phyloP scores from a whole-genome alignment of 2,888 invertebrate species.

The Opisthograptis luteolata region DNA sequence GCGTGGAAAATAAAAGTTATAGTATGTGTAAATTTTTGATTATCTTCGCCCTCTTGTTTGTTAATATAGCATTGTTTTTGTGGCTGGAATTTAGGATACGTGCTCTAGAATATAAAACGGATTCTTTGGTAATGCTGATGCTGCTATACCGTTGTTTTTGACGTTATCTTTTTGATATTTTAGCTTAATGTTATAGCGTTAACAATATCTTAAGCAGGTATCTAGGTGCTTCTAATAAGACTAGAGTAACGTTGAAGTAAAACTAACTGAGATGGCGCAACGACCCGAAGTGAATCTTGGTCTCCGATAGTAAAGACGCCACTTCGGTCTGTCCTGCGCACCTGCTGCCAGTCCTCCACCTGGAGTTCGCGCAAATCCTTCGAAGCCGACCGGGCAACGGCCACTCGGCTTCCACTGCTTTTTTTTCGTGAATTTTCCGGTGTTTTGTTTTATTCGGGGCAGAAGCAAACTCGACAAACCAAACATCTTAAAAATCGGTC shows the following conservation, averaged over 20 bases:
- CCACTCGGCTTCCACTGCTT: too few species aligned
- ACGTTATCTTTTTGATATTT: constrained; percentile 28
- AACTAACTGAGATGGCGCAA: too few species aligned
- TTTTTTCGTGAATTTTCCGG: too few species aligned
- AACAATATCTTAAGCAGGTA: constrained; percentile 14
- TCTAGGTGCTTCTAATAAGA: constrained; percentile 12
- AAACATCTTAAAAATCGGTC: too few species aligned
- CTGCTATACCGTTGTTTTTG: constrained; percentile 19
- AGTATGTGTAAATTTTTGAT: constrained; percentile 43
- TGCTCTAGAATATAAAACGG: constrained; percentile 33
- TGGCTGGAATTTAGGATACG: constrained; percentile 31
- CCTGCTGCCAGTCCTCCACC: too few species aligned
- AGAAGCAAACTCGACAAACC: too few species aligned
- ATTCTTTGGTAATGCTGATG: constrained; percentile 26
- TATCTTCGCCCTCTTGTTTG: constrained; percentile 38
- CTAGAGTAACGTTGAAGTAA: background rate
- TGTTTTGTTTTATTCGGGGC: background rate
- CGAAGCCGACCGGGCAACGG: too few species aligned
- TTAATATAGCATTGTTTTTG: constrained; percentile 40
- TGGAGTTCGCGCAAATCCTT: too few species aligned
- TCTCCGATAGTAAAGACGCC: too few species aligned
- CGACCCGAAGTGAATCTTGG: too few species aligned
- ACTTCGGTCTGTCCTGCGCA: too few species aligned
- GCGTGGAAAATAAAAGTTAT: constrained; percentile 53
- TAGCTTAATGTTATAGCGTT: constrained; percentile 21